Percentiles rank a stretch among this genome's conserved stretches.
These are phyloP conservation scores for Meloidogyne exigua DNA, from an alignment of 1,140 invertebrate genomes.

Conservation along the genomic window DNA sequence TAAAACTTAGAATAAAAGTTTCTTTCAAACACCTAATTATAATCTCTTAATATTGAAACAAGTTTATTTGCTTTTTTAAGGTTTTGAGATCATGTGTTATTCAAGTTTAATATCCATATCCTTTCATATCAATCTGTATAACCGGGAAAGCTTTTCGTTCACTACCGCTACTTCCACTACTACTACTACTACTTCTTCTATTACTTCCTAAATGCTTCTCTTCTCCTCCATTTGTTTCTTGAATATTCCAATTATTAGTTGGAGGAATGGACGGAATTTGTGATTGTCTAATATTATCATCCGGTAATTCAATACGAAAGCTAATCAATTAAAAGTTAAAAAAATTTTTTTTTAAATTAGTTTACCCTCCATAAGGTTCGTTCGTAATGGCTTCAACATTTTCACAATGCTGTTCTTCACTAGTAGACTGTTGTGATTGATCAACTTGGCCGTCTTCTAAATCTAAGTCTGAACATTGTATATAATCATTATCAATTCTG, in stretches of 20 bases:
- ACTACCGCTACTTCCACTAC: conserved; percentile 60
- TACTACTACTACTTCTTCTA: conserved; percentile 29
- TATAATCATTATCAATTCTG: conserved; percentile 59
- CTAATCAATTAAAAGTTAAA: conserved; percentile 19
- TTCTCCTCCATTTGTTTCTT: background rate
- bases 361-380: conserved; percentile 5
- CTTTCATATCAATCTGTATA: conserved; percentile 61
- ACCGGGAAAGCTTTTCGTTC: conserved; percentile 50
- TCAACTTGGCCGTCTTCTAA: conserved; percentile 32
- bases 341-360: background rate
- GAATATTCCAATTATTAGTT: background rate
- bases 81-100: no score
- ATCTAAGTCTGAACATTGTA: conserved; percentile 60
- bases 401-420: background rate
- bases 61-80: background rate
- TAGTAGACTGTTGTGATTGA: background rate
- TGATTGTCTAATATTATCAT: background rate
- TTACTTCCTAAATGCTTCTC: conserved; percentile 1
- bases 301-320: conserved; percentile 34
- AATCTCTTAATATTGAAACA: no score
- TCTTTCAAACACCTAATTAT: no score
- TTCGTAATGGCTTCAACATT: background rate
- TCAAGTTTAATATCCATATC: conserved; percentile 58
- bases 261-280: conserved; percentile 6
- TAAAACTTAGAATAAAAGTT: no score